Evolutionary conservation across 1,140 invertebrate species (phyloP).

Genomic region (Trachelipus rathkii): DNA sequence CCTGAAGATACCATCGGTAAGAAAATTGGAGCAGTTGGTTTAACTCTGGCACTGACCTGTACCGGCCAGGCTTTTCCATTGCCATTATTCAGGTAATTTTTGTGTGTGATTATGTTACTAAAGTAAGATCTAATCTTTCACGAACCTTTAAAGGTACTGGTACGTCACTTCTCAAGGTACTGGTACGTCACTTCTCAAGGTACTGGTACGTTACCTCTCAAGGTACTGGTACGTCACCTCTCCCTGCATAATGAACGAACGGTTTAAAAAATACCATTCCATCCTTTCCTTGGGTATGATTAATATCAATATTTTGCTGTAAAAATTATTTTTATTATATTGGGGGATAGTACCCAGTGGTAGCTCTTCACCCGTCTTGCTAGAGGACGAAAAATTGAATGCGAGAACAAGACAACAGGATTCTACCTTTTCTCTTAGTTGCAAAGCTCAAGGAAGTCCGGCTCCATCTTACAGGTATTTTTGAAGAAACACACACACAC

Average conservation of each 20-base stretch:
- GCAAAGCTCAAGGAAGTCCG: background rate
- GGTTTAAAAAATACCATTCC: background rate
- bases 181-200: background rate
- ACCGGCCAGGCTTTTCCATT: background rate
- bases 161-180: background rate
- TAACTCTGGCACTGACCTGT: background rate
- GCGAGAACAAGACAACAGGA: background rate
- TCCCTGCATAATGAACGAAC: background rate
- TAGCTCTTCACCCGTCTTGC: background rate
- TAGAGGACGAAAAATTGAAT: background rate
- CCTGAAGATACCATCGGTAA: background rate
- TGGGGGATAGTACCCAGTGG: background rate
- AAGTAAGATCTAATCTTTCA: background rate
- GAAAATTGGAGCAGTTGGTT: background rate
- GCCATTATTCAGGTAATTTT: background rate
- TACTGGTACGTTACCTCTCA: background rate
- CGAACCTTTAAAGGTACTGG: background rate
- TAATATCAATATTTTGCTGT: background rate
- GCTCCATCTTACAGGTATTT: background rate
- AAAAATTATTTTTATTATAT: background rate
- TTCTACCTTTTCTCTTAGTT: background rate
- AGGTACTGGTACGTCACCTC: background rate
- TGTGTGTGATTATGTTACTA: background rate
- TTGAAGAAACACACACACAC: too few species aligned
- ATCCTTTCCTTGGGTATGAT: background rate